Evolutionary conservation across 2,113 vertebrate genomes (phyloP).

Genomic region (Upupa epops): DNA sequence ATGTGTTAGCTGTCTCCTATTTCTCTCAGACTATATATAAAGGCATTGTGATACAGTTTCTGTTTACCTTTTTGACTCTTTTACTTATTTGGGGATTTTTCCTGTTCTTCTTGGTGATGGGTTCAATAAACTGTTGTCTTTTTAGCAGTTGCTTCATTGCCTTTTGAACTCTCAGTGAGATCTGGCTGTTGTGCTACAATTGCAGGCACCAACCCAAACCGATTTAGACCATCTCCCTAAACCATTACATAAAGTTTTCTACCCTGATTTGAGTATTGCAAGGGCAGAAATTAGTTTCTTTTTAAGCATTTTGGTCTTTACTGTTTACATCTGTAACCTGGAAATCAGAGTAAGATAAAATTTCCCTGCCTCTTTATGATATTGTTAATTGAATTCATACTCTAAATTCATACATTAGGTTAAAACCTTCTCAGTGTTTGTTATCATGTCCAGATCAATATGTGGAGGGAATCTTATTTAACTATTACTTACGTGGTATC

Average conservation of each 20-base stretch:
- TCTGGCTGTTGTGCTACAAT: too few species aligned
- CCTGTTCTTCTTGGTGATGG: too few species aligned
- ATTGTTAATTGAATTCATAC: neutral
- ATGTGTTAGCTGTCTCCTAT: too few species aligned
- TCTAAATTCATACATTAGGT: neutral
- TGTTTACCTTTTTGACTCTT: too few species aligned
- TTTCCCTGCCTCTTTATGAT: neutral
- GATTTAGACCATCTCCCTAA: too few species aligned
- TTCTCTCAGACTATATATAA: too few species aligned
- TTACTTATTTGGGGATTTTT: too few species aligned
- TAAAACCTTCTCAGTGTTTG: neutral
- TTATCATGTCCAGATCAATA: slow-evolving; percentile 19
- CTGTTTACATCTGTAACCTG: neutral
- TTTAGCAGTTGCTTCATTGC: too few species aligned
- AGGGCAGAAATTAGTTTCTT: neutral
- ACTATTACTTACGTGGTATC: neutral
- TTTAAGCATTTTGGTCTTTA: neutral
- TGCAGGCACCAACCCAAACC: too few species aligned
- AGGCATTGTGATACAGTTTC: too few species aligned
- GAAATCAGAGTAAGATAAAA: neutral
- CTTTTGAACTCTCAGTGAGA: too few species aligned
- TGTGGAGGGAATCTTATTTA: neutral
- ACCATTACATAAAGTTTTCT: neutral
- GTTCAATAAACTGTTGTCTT: too few species aligned
- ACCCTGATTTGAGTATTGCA: neutral